Conservation (phyloP, 2,113 vertebrate genomes). For the Oryzias celebensis region DNA sequence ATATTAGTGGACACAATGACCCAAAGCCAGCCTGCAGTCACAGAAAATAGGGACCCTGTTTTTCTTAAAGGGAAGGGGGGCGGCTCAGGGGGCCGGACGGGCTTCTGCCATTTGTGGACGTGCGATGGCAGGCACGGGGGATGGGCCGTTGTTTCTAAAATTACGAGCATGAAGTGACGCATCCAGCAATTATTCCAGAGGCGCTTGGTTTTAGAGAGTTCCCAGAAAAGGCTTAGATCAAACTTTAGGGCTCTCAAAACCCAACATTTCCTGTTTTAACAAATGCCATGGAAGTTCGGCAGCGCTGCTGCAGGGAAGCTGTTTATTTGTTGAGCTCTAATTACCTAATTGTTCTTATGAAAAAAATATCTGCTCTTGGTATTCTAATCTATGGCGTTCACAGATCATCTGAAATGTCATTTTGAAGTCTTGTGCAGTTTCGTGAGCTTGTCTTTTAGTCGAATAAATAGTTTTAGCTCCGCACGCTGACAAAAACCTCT, state of each 20-base stretch:
- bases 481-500: constrained; percentile 44
- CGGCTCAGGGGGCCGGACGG: constrained; percentile 14
- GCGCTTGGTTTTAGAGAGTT: constrained; percentile 51
- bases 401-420: background rate
- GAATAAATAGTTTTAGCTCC: constrained; percentile 30
- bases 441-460: constrained; percentile 17
- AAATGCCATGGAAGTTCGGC: constrained; percentile 52
- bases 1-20: constrained; percentile 85
- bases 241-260: constrained; percentile 51
- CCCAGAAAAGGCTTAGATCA: constrained; percentile 45
- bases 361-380: no score
- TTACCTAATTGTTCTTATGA: background rate
- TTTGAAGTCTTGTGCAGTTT: background rate
- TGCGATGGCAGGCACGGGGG: constrained; percentile 66
- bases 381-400: background rate
- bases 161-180: constrained; percentile 74
- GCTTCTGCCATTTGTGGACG: constrained; percentile 76
- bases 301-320: constrained; percentile 15
- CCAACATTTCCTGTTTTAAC: constrained; percentile 59
- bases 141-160: constrained; percentile 75
- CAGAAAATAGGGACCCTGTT: constrained; percentile 81
- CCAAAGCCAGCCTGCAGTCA: constrained; percentile 79
- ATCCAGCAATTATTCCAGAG: constrained; percentile 69
- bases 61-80: constrained; percentile 62
- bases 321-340: constrained; percentile 13